Percentiles rank a stretch among this genome's conserved stretches.
phyloP scores from a whole-genome alignment of 2,888 invertebrate genomes.

The Hypena proboscidalis region DNA sequence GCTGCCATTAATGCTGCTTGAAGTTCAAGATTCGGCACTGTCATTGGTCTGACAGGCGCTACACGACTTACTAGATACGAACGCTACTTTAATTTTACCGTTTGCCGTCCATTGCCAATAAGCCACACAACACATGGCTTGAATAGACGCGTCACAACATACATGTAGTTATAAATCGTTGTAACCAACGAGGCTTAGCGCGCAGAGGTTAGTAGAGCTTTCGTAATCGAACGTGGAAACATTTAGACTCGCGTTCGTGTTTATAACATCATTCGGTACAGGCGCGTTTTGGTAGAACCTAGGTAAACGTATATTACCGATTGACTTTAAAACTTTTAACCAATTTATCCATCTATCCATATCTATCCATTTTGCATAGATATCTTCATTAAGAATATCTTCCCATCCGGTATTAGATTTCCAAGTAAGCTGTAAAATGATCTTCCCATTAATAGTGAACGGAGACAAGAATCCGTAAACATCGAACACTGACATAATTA shows the following conservation, averaged over 20 bases:
- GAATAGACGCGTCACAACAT: conserved; percentile 4
- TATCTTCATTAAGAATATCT: conserved; percentile 10
- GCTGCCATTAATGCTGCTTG: conserved; percentile 1
- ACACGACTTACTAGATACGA: conserved; percentile 10
- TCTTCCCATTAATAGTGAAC: conserved; percentile 20
- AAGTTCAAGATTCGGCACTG: conserved; percentile 3
- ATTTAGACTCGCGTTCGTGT: too few species aligned
- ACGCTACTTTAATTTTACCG: conserved; percentile 3
- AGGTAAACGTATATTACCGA: too few species aligned
- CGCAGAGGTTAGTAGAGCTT: too few species aligned
- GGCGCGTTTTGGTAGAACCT: too few species aligned
- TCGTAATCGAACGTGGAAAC: too few species aligned
- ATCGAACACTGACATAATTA: conserved; percentile 28
- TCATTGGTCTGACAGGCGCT: conserved; percentile 1
- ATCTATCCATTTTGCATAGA: conserved; percentile 1
- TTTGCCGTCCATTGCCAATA: conserved; percentile 6
- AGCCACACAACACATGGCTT: conserved; percentile 4
- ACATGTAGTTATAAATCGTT: conserved; percentile 6
- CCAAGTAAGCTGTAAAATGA: conserved; percentile 25
- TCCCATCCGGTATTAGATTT: conserved; percentile 21
- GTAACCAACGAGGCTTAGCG: conserved; percentile 1
- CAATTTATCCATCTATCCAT: too few species aligned
- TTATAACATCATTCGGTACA: not conserved
- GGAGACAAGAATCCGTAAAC: conserved; percentile 22
- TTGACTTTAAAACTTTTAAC: not conserved